Base-by-base conservation (phyloP, 1,140 invertebrate species). In the Drosophila lowei region DNA sequence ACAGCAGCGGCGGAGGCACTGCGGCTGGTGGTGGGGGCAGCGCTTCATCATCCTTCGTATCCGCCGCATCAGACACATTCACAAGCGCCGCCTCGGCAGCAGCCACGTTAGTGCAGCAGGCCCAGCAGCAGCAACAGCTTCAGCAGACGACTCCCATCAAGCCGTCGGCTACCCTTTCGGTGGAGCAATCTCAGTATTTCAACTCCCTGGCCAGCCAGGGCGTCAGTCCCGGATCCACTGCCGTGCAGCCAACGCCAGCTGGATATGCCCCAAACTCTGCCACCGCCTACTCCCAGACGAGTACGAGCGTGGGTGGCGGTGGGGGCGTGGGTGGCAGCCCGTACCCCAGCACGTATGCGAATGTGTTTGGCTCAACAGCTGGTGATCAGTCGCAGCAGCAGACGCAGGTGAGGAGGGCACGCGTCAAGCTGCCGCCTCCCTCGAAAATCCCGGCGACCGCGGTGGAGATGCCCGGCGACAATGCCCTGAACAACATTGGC, bases 391-490 rank as follows among this genome's bases (percentile, higher is more conserved):
- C 89, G 43, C 81, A 90, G 60, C 63, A 93, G 77, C 93, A 93
- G 78, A 96, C 93, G 91, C 93, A 91, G 92, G 96, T 94, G 62
- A 94, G 96, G 81, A 64, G 90, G n/a, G 78, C 90, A 25, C 94
- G 96, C 77, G 94, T 96, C n/a, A 94, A 97, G 80, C 94, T 97
- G 52, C 97, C 97, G 55, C 96, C 96, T 46, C 97, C 97, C 13
- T 98, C 97, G 16, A 98, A 98, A 95, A 99, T 99, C 79, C 98
- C 97, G 38, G 94, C 97, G 15, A 96, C 95, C 64, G 98, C 97
- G 48, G 98, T 99, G 28, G 97, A 99, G 92, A 99, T 99, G 98
- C 98, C 95, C 0, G 97, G 96, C 53, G 97, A 98, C 91, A 86
- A 86, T 66, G 94, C 95, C 25, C 93, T 93, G 60, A 94, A 93